These are phyloP conservation scores for Chloromyia formosa DNA, from an alignment of 2,888 invertebrate genomes.

Conservation along the genomic window DNA sequence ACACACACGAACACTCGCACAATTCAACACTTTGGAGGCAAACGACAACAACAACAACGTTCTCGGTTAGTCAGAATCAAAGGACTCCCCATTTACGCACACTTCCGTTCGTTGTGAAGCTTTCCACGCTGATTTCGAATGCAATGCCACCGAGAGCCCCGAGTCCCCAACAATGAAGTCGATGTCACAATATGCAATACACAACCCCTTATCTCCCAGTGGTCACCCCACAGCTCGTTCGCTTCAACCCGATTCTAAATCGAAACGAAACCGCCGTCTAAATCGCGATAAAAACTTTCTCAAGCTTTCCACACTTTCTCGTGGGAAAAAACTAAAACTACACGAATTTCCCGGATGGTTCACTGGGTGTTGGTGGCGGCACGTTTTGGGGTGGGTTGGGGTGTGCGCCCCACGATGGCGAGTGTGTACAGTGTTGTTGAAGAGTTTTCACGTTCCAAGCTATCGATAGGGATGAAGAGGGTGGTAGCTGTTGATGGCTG, in stretches of 20 bases:
- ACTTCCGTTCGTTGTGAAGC: not conserved
- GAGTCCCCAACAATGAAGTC: conserved; percentile 15
- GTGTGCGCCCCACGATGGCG: conserved; percentile 5
- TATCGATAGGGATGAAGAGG: not conserved
- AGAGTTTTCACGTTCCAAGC: not conserved
- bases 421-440: not conserved
- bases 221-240: conserved; percentile 13
- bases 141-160: conserved; percentile 22
- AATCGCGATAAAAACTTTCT: conserved; percentile 39
- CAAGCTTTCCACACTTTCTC: conserved; percentile 33
- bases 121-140: conserved; percentile 17
- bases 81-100: conserved; percentile 30
- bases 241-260: conserved; percentile 8
- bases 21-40: not conserved
- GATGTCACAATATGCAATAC: conserved; percentile 23
- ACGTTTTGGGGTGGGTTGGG: not conserved
- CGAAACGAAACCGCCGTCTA: conserved; percentile 26
- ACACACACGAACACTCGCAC: conserved; percentile 6
- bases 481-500: not conserved
- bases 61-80: conserved; percentile 2
- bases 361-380: not conserved
- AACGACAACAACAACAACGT: conserved; percentile 21
- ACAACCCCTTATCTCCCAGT: conserved; percentile 17
- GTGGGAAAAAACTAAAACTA: conserved; percentile 16
- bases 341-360: too few species aligned